Evolutionary conservation across 1,140 invertebrate species (phyloP).

Genomic region (Caenorhabditis inopinata): DNA sequence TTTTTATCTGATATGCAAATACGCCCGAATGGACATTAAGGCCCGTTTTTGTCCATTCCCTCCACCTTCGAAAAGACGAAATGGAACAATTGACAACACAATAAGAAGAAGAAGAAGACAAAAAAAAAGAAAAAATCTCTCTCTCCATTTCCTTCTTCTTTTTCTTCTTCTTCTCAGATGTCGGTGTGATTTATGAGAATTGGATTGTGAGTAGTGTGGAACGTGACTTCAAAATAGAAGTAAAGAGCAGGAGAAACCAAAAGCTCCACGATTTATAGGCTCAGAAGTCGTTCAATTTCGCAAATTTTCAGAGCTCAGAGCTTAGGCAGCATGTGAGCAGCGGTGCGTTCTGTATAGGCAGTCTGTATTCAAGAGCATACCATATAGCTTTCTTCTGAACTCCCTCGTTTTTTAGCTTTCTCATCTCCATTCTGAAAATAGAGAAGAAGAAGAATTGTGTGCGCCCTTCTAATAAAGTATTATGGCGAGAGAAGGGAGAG

Average conservation of each 20-base stretch:
- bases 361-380: too few species aligned
- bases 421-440: too few species aligned
- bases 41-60: background rate
- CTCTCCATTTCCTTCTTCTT: background rate
- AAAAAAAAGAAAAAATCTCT: background rate
- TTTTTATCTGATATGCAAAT: conserved; percentile 25
- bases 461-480: too few species aligned
- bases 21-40: background rate
- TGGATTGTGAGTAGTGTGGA: conserved; percentile 6
- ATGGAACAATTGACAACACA: conserved; percentile 5
- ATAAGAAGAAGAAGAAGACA: background rate
- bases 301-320: too few species aligned
- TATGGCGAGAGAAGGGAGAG: too few species aligned
- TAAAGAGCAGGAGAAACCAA: background rate
- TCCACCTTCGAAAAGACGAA: background rate
- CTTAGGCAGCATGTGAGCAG: too few species aligned
- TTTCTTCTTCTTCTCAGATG: background rate
- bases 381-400: too few species aligned
- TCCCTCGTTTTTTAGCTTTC: too few species aligned
- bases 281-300: too few species aligned
- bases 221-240: background rate
- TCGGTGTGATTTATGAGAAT: conserved; percentile 33
- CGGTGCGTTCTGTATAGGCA: too few species aligned
- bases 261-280: background rate
- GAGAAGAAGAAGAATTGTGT: too few species aligned